phyloP scores from a whole-genome alignment of 2,113 vertebrate species.

The Oreocharis arfaki region DNA sequence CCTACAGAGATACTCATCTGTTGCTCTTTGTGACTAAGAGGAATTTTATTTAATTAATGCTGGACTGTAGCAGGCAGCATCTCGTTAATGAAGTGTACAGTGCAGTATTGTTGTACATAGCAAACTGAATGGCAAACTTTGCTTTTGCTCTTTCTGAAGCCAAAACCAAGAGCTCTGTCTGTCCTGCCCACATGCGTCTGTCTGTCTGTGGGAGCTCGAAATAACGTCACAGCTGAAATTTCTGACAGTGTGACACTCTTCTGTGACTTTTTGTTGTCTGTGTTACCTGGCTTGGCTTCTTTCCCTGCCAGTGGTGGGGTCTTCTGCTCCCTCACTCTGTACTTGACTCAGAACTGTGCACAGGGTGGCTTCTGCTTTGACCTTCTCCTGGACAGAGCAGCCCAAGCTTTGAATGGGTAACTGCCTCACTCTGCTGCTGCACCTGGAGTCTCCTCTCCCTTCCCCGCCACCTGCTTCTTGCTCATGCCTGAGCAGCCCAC shows the following conservation, averaged over 20 bases:
- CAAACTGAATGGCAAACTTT: neutral
- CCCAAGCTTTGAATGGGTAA: neutral
- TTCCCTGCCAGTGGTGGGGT: neutral
- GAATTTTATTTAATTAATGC: neutral
- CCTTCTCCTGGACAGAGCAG: neutral
- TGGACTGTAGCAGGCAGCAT: neutral
- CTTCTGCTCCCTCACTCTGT: neutral
- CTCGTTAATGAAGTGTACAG: neutral
- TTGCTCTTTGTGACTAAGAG: neutral
- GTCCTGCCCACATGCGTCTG: neutral
- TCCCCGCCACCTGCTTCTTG: neutral
- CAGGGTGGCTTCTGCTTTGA: neutral
- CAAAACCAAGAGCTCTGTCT: neutral
- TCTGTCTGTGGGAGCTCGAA: neutral
- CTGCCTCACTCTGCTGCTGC: neutral
- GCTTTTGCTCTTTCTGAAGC: conserved; percentile 23
- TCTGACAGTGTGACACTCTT: neutral
- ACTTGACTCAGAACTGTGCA: neutral
- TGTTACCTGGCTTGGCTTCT: neutral
- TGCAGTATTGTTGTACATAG: conserved; percentile 36
- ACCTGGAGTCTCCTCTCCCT: neutral
- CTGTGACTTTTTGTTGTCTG: neutral
- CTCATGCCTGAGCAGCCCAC: neutral
- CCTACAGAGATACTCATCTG: neutral
- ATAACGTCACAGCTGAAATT: neutral